Evolutionary conservation across 2,888 invertebrate species (phyloP).

Genomic region (Mamestra brassicae): DNA sequence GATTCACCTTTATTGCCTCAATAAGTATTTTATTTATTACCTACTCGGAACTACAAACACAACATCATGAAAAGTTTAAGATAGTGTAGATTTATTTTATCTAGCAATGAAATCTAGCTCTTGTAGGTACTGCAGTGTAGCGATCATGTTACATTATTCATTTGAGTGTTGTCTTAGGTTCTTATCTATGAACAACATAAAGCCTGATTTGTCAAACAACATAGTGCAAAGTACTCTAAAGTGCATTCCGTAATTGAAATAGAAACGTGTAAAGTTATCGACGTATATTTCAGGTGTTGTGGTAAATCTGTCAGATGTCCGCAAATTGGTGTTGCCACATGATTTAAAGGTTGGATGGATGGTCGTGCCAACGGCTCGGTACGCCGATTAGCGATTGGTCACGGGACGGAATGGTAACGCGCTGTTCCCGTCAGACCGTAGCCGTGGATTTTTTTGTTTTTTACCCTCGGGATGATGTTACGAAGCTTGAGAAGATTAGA

Average conservation of each 20-base stretch:
- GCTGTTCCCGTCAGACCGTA: slow-evolving; percentile 61
- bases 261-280: slow-evolving; percentile 45
- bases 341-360: slow-evolving; percentile 63
- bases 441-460: slow-evolving; percentile 66
- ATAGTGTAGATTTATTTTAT: slow-evolving; percentile 58
- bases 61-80: slow-evolving; percentile 42
- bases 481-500: slow-evolving; percentile 20
- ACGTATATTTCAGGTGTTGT: slow-evolving; percentile 50
- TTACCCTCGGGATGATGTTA: slow-evolving; percentile 33
- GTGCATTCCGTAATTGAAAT: slow-evolving; percentile 51
- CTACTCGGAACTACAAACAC: slow-evolving; percentile 25
- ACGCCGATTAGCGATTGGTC: slow-evolving; percentile 79
- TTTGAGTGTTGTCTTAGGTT: slow-evolving; percentile 42
- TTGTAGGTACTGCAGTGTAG: slow-evolving; percentile 45
- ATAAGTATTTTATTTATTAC: slow-evolving; percentile 41
- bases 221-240: slow-evolving; percentile 29
- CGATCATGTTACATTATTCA: slow-evolving; percentile 63
- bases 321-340: slow-evolving; percentile 70
- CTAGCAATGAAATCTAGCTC: slow-evolving; percentile 55
- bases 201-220: slow-evolving; percentile 51
- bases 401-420: slow-evolving; percentile 69
- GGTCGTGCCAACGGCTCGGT: slow-evolving; percentile 65
- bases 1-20: slow-evolving; percentile 13
- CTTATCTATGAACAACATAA: slow-evolving; percentile 47
- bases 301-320: slow-evolving; percentile 70